Percentiles rank a stretch among this genome's conserved stretches.
Conservation (phyloP, 2,797 vertebrate genomes). For the Otus scops region DNA sequence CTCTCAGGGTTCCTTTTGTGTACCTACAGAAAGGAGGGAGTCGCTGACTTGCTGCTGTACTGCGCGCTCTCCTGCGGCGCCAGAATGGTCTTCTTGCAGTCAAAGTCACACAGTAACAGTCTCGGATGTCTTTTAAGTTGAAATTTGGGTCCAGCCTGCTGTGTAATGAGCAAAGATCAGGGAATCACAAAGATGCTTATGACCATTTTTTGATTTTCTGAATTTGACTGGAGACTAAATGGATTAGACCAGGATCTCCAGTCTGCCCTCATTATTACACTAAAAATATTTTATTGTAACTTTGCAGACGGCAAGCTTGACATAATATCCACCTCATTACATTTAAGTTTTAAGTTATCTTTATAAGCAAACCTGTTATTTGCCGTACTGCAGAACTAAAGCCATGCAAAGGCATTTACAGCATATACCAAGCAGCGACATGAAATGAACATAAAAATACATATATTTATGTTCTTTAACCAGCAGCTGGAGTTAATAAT, state of each 20-base stretch:
- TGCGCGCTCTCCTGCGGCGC: fast-evolving
- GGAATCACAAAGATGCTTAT: slow-evolving; percentile 5
- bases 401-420: neutral
- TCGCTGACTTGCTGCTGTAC: neutral
- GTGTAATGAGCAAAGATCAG: slow-evolving; percentile 48
- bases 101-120: neutral
- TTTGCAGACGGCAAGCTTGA: neutral
- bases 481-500: slow-evolving; percentile 56
- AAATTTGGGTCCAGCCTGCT: slow-evolving; percentile 58
- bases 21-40: neutral
- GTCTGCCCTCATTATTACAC: neutral
- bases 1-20: neutral
- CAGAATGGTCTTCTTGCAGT: neutral
- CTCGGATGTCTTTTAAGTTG: neutral
- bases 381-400: neutral
- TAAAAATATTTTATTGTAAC: slow-evolving; percentile 30
- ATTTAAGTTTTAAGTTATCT: neutral
- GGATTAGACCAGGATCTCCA: slow-evolving; percentile 3
- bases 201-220: slow-evolving; percentile 12
- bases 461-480: slow-evolving; percentile 17
- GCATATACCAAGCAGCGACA: neutral
- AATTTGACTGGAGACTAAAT: slow-evolving; percentile 4
- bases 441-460: neutral
- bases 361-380: neutral
- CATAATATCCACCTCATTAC: neutral